These are phyloP conservation scores for Sipha flava DNA, from an alignment of 1,140 invertebrate species.

Conservation along the genomic window DNA sequence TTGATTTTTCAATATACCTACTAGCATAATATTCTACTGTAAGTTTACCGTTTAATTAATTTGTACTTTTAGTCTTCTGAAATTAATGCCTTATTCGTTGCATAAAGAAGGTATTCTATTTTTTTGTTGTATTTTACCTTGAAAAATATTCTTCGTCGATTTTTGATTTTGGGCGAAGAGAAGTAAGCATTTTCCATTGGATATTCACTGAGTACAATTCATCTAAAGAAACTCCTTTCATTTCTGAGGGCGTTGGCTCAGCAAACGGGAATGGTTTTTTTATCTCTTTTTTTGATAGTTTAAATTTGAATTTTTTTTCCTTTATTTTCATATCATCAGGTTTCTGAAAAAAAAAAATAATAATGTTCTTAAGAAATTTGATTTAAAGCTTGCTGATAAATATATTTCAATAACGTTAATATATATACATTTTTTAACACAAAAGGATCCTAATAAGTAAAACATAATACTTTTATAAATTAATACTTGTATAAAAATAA, in stretches of 20 bases:
- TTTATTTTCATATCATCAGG: slow-evolving; percentile 59
- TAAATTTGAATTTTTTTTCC: slow-evolving; percentile 56
- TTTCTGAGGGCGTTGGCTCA: slow-evolving; percentile 72
- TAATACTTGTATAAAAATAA: too few species aligned
- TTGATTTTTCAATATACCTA: too few species aligned
- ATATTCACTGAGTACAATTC: slow-evolving; percentile 78
- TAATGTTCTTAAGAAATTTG: slow-evolving; percentile 19
- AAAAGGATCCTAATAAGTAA: too few species aligned
- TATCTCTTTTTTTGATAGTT: slow-evolving; percentile 56
- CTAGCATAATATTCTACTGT: too few species aligned
- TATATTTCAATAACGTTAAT: too few species aligned
- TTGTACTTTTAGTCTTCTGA: too few species aligned
- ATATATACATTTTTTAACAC: too few species aligned
- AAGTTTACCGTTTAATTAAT: too few species aligned
- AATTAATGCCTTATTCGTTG: too few species aligned
- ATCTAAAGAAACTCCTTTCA: slow-evolving; percentile 65
- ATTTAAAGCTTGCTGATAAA: too few species aligned
- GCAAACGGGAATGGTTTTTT: slow-evolving; percentile 57
- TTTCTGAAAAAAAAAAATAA: slow-evolving; percentile 43
- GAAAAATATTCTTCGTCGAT: slow-evolving; percentile 82
- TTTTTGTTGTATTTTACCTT: slow-evolving; percentile 49
- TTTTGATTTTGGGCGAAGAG: slow-evolving; percentile 67
- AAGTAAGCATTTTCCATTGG: slow-evolving; percentile 86
- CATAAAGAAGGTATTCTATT: too few species aligned
- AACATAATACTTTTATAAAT: too few species aligned